A percentile compares a stretch with the other conserved stretches of the same genome.
Evolutionary conservation across 2,888 invertebrate species (phyloP).

Genomic region (Leistus spinibarbis): DNA sequence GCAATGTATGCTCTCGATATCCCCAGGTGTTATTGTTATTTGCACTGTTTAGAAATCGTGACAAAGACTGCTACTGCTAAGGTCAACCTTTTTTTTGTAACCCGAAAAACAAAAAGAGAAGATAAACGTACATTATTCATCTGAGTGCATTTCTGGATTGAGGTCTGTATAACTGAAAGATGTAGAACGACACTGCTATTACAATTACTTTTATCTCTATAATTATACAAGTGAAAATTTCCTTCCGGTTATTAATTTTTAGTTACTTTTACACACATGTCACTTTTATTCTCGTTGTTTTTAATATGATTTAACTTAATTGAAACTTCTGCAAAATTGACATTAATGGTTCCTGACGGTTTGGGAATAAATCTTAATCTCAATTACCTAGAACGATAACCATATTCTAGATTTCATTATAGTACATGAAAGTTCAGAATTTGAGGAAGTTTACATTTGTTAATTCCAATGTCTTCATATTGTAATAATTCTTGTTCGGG

Average conservation of each 20-base stretch:
- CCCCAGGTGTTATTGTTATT: constrained; percentile 1
- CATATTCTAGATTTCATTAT: too few species aligned
- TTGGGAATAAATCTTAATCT: too few species aligned
- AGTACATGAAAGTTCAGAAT: too few species aligned
- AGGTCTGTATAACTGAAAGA: constrained; percentile 30
- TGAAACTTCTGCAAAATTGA: background rate
- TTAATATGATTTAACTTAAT: background rate
- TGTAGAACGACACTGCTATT: constrained; percentile 30
- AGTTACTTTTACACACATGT: constrained; percentile 13
- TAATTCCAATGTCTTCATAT: too few species aligned
- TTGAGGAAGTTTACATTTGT: too few species aligned
- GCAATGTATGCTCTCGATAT: constrained; percentile 24
- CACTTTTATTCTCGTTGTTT: constrained; percentile 21
- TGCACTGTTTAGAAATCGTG: constrained; percentile 30
- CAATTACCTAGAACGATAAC: too few species aligned
- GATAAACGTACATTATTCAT: background rate
- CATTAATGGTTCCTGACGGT: background rate
- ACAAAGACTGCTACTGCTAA: constrained; percentile 7
- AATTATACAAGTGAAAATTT: constrained; percentile 32
- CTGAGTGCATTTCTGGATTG: constrained; percentile 27
- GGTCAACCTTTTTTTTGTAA: constrained; percentile 15
- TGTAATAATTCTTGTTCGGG: too few species aligned
- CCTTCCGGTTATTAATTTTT: constrained; percentile 18
- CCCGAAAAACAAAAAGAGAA: constrained; percentile 10
- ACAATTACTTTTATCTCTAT: constrained; percentile 13